Base-by-base conservation (phyloP, 2,113 vertebrate genomes). In the Microcebus lehilahytsara region DNA sequence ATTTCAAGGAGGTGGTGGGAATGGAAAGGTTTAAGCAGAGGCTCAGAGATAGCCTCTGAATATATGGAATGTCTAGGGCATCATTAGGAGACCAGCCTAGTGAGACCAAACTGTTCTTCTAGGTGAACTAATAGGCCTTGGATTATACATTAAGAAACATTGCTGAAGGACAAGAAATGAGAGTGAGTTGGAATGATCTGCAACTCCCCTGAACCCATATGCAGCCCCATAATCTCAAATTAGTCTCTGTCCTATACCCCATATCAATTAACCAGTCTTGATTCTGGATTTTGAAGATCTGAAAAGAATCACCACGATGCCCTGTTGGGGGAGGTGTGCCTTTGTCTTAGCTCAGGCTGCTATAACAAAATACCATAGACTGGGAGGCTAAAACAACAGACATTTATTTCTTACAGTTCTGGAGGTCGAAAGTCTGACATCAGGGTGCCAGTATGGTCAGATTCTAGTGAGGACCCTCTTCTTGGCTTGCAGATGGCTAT, bases 261-360 rank as follows among this genome's bases (percentile, higher is more conserved):
- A 91, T 3, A 74, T 32, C 23, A 12, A 22, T 32, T 69, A 94
- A 32, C 3, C 75, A 78, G 13, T n/a, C n/a, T 95, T 49, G 12
- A 80, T 93, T 93, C n/a, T 94, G 19, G n/a, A 85, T 88, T 95
- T 88, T 42, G 9, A 77, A 58, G 32, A 62, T 91, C 53, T 94
- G 25, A 71, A 94, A 94, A 93, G 81, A 96, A 71, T 58, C 37
- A 77, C 72, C 67, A 69, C 74, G 46, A 79, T 72, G 30, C 11
- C 67, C 37, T 93, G 1, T 60, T 90, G 25, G 40, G 46, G 77
- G 53, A 83, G 4, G 46, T 34, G 11, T 83, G 19, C 56, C 60
- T 42, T 79, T 69, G 27, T 58, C 23, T 74, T 11, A 53, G 42
- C 67, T 62, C 40, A 3, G 85, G 27, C 34, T 40, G 2, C 66